Evolutionary conservation across 64 coral and sea anemone genomes (phyloP), one percentile per base, ranked within the genome.

Genomic region (Pocillopora verrucosa): DNA sequence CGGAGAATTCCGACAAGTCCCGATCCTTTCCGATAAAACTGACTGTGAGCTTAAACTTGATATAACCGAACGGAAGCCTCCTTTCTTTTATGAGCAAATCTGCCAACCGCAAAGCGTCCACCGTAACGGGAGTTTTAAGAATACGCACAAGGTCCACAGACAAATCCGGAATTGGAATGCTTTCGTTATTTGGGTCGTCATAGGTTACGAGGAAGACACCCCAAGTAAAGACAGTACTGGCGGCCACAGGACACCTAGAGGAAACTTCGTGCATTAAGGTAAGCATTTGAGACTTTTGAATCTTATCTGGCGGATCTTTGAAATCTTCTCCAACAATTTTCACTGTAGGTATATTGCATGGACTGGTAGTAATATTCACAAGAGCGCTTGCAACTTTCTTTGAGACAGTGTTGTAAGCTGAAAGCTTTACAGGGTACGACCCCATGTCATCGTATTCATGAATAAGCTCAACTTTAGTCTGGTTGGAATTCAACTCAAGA

Each of bases 241-340:
- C 10, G 1, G 88, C 95, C 19, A 97, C 95, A 56, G 92, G 95
- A 19, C 95, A 97, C 16, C 74, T 93, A 62, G 79, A 93, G 76
- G 59, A 63, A 26, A 88, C 87, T 34, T 93, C 58, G 59, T 76
- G 36, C 68, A 76, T 80, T 0, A 97, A 20, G 0, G 93, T 17
- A 4, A 97, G 25, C 26, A 73, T 78, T 24, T 93, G 60, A 7
- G 95, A 97, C 59, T 91, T 97, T 34, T 91, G 64, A n/a, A 97
- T 82, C 25, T 80, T 90, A 11, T 60, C 25, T 6, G 95, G 95
- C 4, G 86, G 90, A 4, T 74, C 65, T 36, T 62, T 36, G 16
- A 88, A 94, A 34, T 88, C 88, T 15, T 93, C 76, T 35, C 84
- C 86, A 37, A 79, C 70, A 57, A 97, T 97, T 75, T 68, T 91